Conservation (phyloP, 1,140 invertebrate genomes). For the Caenorhabditis latens region DNA sequence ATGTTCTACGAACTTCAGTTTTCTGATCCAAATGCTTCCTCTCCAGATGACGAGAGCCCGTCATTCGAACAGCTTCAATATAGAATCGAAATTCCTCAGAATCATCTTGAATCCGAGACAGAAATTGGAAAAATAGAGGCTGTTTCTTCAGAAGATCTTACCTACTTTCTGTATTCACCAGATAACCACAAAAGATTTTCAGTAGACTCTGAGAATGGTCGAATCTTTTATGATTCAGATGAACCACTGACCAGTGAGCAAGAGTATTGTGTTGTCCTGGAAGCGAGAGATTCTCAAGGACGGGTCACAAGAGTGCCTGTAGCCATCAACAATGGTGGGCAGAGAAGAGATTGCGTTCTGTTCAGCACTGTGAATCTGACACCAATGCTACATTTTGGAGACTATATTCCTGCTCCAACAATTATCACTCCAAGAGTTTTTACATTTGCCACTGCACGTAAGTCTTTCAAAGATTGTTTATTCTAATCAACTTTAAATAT, state of each 20-base stretch:
- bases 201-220: slow-evolving; percentile 42
- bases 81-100: slow-evolving; percentile 29
- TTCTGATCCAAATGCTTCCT: slow-evolving; percentile 8
- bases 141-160: slow-evolving; percentile 14
- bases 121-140: slow-evolving; percentile 43
- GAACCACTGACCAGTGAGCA: slow-evolving; percentile 39
- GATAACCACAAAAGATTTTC: slow-evolving; percentile 53
- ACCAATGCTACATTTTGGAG: slow-evolving; percentile 33
- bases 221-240: slow-evolving; percentile 52
- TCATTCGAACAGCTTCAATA: slow-evolving; percentile 44
- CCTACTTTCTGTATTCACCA: slow-evolving; percentile 52
- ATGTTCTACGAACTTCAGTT: slow-evolving; percentile 56
- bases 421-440: slow-evolving; percentile 1
- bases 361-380: slow-evolving; percentile 27
- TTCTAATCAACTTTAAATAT: background rate
- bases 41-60: slow-evolving; percentile 18
- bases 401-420: slow-evolving; percentile 31
- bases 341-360: background rate
- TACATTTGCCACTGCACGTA: background rate
- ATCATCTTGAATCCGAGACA: background rate
- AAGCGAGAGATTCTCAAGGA: slow-evolving; percentile 30
- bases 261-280: slow-evolving; percentile 52
- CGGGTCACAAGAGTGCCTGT: slow-evolving; percentile 40
- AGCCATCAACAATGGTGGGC: slow-evolving; percentile 32
- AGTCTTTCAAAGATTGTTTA: background rate